Evolutionary conservation across 2,888 invertebrate genomes (phyloP).

Genomic region (Dusona sp.): DNA sequence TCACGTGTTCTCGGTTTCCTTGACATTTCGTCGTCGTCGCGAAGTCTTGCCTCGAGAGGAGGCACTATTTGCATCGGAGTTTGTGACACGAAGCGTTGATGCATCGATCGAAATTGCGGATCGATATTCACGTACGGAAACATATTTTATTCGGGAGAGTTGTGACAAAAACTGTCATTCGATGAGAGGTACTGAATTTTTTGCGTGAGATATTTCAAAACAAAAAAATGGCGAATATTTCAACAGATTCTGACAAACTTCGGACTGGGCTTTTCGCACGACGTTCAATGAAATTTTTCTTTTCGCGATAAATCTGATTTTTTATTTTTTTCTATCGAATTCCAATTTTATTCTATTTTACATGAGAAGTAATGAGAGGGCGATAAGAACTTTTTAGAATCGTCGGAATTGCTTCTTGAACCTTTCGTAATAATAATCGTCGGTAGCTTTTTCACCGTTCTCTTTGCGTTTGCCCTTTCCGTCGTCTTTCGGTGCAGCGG

Average conservation of each 20-base stretch:
- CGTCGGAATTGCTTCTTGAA: constrained; percentile 98
- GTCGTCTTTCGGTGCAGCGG: constrained; percentile 83
- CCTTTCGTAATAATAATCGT: constrained; percentile 98
- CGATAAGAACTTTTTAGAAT: constrained; percentile 86
- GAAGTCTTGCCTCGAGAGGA: background rate
- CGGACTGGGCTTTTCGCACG: background rate
- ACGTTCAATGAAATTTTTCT: background rate
- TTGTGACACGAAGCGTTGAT: constrained; percentile 35
- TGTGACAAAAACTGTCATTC: background rate
- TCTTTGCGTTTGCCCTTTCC: constrained; percentile 88
- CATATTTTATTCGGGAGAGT: constrained; percentile 4
- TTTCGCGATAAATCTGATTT: background rate
- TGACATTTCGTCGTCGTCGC: constrained; percentile 1
- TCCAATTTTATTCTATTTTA: background rate
- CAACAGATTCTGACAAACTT: background rate
- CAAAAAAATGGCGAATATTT: background rate
- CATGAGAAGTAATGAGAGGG: background rate
- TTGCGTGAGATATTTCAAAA: background rate
- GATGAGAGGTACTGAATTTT: background rate
- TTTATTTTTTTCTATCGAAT: background rate
- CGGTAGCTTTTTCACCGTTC: constrained; percentile 96
- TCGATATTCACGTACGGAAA: constrained; percentile 22
- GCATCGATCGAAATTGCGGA: constrained; percentile 17
- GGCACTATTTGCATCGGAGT: background rate
- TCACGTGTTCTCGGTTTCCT: constrained; percentile 33